Evolutionary conservation across 1,140 invertebrate species (phyloP).

Genomic region (Vanessa atalanta): DNA sequence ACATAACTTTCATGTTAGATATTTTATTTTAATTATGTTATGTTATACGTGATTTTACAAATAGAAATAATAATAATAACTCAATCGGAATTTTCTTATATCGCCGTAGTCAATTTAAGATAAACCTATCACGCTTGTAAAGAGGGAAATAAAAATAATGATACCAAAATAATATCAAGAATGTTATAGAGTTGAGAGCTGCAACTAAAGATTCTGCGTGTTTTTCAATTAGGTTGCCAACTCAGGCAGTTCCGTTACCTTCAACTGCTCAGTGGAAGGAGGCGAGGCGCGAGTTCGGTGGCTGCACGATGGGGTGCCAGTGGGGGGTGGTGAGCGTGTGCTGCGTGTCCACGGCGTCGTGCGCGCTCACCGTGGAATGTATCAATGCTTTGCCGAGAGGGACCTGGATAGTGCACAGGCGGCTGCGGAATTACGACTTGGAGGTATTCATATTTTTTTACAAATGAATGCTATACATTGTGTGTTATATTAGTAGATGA

Average conservation of each 20-base stretch:
- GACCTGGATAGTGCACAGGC: constrained; percentile 87
- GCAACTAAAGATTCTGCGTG: too few species aligned
- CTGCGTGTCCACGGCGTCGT: constrained; percentile 85
- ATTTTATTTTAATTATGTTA: too few species aligned
- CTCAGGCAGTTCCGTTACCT: constrained; percentile 72
- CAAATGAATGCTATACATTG: not conserved
- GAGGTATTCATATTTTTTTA: constrained; percentile 82
- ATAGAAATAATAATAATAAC: too few species aligned
- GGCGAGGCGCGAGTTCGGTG: constrained; percentile 88
- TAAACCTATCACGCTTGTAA: too few species aligned
- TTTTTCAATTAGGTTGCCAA: constrained; percentile 67
- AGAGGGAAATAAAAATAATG: too few species aligned
- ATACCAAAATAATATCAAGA: too few species aligned
- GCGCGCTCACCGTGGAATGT: constrained; percentile 90
- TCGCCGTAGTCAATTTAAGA: too few species aligned
- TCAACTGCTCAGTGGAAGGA: constrained; percentile 87
- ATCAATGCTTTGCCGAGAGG: constrained; percentile 89
- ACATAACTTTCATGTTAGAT: too few species aligned
- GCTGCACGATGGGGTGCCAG: constrained; percentile 86
- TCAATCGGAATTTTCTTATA: too few species aligned
- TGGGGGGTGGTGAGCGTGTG: constrained; percentile 81
- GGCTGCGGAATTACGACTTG: constrained; percentile 86
- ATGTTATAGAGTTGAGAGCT: too few species aligned
- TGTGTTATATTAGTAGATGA: too few species aligned
- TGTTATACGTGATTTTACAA: too few species aligned